phyloP scores from a whole-genome alignment of 2,113 vertebrate genomes.

The Crocuta crocuta region DNA sequence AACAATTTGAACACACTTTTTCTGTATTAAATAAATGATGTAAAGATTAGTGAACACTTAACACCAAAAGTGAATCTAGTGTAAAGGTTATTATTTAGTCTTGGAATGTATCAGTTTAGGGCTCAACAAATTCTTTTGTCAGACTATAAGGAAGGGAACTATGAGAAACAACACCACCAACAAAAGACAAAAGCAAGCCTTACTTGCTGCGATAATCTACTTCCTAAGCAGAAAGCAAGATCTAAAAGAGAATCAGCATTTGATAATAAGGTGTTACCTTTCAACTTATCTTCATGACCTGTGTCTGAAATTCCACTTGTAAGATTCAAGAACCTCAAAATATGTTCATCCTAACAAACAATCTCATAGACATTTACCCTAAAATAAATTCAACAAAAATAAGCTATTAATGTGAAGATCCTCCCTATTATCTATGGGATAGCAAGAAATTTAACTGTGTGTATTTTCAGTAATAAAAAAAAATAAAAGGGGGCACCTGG shows the following conservation, averaged over 20 bases:
- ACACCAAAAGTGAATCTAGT: neutral
- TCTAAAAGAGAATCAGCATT: neutral
- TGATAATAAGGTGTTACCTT: neutral
- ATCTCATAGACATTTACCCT: neutral
- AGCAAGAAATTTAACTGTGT: neutral
- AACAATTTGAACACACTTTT: neutral
- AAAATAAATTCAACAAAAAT: constrained; percentile 14
- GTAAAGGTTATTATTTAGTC: neutral
- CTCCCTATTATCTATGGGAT: neutral
- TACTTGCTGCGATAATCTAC: neutral
- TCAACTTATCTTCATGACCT: neutral
- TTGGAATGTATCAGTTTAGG: neutral
- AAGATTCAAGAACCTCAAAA: neutral
- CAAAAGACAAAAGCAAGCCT: neutral
- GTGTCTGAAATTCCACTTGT: neutral
- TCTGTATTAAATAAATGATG: neutral
- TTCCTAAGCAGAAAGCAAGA: neutral
- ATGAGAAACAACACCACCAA: neutral
- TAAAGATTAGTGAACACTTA: neutral
- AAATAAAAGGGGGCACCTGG: too few relatives aligned
- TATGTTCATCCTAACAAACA: neutral
- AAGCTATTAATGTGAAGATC: neutral
- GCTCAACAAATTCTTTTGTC: neutral
- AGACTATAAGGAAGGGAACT: neutral
- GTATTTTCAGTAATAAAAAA: neutral